phyloP scores from a whole-genome alignment of 2,797 vertebrate species.

The Micromesistius poutassou region DNA sequence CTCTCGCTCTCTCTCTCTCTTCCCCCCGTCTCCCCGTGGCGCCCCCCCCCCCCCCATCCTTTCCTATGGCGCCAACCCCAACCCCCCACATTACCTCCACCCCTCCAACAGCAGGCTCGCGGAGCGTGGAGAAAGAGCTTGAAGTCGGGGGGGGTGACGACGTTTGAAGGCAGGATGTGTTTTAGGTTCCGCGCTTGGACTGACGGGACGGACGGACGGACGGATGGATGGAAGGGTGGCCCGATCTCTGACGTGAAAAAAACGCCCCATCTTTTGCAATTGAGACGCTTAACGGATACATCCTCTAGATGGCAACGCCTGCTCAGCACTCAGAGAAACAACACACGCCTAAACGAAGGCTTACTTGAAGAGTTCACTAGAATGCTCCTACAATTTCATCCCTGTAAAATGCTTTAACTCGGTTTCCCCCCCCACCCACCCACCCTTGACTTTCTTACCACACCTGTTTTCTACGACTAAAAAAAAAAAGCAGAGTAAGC shows the following conservation, averaged over 20 bases:
- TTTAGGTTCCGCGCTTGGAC: not conserved
- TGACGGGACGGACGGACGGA: not conserved
- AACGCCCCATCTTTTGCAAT: not conserved
- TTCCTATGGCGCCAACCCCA: not conserved
- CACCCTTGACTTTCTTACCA: not conserved
- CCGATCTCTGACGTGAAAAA: not conserved
- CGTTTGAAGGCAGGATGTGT: not conserved
- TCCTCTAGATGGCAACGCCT: not conserved
- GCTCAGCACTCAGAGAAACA: slow-evolving; percentile 10
- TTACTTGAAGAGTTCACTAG: slow-evolving; percentile 39
- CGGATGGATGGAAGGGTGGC: not conserved
- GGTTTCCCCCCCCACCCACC: not conserved
- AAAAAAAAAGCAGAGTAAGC: not conserved
- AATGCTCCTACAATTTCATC: slow-evolving; percentile 22
- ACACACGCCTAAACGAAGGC: slow-evolving; percentile 24
- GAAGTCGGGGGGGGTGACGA: not conserved
- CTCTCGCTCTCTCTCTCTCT: no score
- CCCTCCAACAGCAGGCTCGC: slow-evolving; percentile 1
- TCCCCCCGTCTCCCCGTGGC: no score
- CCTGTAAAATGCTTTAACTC: not conserved
- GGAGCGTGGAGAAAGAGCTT: not conserved
- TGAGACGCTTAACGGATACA: not conserved
- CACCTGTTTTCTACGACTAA: not conserved
- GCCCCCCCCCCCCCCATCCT: not conserved
- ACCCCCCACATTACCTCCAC: not conserved